Base-by-base conservation (phyloP, 2,888 invertebrate species). In the Schizotus pectinicornis region DNA sequence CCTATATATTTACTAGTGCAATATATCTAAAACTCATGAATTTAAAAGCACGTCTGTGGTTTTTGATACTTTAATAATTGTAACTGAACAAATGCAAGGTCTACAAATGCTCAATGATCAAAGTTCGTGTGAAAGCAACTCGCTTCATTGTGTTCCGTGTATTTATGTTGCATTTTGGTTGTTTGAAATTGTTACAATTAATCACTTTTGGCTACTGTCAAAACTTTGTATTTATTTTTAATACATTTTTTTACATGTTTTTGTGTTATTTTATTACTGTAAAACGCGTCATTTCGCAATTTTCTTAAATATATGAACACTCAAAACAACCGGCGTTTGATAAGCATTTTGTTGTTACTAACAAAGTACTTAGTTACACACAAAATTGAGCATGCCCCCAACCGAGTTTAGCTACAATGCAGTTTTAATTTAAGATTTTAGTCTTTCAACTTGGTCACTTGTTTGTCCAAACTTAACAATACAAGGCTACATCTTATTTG, bases 1-100 rank as follows among this genome's bases (percentile, higher is more conserved):
- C 60, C 60, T 60, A 60, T 56, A 56, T 56, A 52, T 49, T 58
- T 42, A 52, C 31, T 55, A 60, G 56, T 60, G 60, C 60, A 60
- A 60, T 60, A 60, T 52, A 55, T 39, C 46, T 11, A 41, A 32
- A 58, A 43, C n/a, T 41, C 33, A 31, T 43, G 13, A 35, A 59
- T 51, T 50, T 55, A 41, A 55, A 59, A 55, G 55, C 59, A 59
- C 59, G 32, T 50, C 51, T 59, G 55, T 59, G 59, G 59, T 55
- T 59, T 55, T 55, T 59, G 55, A 59, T 59, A 55, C 46, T 54
- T 54, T 50, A 34, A 50, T 55, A 47, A 43, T 34, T 42, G 49
- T 45, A 51, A 52, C 51, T 42, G 49, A 54, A 59, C 30, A 54
- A 59, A 47, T 49, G 38, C 38, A 54, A 52, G 36, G 38, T 53